These are phyloP conservation scores for Podarcis lilfordi DNA, from an alignment of 2,797 vertebrate genomes.

Conservation along the genomic window DNA sequence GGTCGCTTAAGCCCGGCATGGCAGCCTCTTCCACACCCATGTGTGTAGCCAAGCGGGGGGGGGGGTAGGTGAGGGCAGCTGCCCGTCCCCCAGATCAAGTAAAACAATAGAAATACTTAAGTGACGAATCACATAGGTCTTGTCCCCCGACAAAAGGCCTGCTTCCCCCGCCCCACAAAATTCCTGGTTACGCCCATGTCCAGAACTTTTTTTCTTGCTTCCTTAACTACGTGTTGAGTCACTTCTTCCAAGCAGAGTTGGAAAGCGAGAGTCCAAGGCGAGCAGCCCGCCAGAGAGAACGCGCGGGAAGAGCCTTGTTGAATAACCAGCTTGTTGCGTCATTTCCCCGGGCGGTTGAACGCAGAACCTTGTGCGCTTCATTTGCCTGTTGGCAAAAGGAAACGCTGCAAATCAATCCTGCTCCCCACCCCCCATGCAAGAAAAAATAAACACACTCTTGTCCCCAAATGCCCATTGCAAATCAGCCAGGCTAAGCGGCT, in stretches of 20 bases:
- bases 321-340: neutral
- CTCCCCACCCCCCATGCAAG: neutral
- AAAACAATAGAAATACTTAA: too few relatives aligned
- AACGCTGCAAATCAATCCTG: neutral
- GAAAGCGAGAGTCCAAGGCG: neutral
- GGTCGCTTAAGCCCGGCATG: neutral
- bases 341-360: neutral
- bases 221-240: slow-evolving; percentile 60
- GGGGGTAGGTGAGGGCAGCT: too few relatives aligned
- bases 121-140: too few relatives aligned
- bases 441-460: too few relatives aligned
- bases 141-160: too few relatives aligned
- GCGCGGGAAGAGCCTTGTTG: too few relatives aligned
- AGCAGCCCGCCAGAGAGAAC: too few relatives aligned
- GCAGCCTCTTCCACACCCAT: neutral
- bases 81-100: too few relatives aligned
- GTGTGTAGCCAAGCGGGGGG: too few relatives aligned
- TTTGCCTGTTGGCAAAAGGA: neutral
- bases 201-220: neutral
- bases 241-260: slow-evolving; percentile 34
- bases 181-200: too few relatives aligned
- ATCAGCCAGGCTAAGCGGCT: neutral
- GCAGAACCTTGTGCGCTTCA: too few relatives aligned
- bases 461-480: neutral
- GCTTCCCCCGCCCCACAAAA: too few relatives aligned